A percentile compares a stretch with the other conserved stretches of the same genome.
phyloP scores from a whole-genome alignment of 2,797 vertebrate genomes.

The Vespertilio murinus region DNA sequence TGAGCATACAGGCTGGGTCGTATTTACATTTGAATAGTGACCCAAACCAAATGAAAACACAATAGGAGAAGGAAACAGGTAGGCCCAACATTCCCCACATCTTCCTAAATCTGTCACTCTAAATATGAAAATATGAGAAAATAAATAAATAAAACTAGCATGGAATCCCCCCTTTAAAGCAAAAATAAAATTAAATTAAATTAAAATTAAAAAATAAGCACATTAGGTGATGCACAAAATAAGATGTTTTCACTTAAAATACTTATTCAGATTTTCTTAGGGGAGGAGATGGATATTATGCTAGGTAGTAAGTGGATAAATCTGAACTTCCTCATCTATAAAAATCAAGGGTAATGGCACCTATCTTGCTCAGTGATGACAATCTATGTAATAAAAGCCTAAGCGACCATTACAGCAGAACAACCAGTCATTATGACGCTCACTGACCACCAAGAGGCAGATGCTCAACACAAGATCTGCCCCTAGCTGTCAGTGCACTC shows the following conservation, averaged over 20 bases:
- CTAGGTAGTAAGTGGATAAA: background rate
- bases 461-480: too few species aligned
- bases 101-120: background rate
- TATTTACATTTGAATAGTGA: background rate
- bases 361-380: background rate
- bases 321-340: background rate
- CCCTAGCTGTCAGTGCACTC: too few species aligned
- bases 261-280: background rate
- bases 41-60: conserved; percentile 31
- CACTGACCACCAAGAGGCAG: too few species aligned
- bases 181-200: background rate
- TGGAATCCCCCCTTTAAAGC: background rate
- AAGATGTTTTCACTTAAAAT: conserved; percentile 4
- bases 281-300: background rate
- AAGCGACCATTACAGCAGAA: too few species aligned
- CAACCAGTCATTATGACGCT: too few species aligned
- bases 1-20: too few species aligned
- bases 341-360: background rate
- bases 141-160: background rate
- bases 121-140: background rate
- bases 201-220: background rate
- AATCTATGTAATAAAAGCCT: too few species aligned
- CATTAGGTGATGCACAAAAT: background rate
- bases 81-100: background rate
- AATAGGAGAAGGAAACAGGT: background rate